Evolutionary conservation across 2,888 invertebrate species (phyloP), one percentile per base, ranked within the genome.

Genomic region (Hirtodrosophila cameraria): DNA sequence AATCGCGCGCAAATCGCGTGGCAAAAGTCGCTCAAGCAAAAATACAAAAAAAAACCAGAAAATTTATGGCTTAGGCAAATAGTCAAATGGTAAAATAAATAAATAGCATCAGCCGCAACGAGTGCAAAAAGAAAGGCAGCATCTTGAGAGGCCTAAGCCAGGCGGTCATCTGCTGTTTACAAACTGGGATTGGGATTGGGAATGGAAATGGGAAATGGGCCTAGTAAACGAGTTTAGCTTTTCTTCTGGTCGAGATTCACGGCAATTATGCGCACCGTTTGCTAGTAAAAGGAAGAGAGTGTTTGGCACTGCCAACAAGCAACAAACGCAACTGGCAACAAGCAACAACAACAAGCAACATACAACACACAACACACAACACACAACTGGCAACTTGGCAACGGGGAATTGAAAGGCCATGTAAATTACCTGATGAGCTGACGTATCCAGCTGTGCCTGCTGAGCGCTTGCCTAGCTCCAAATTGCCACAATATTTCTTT

Each of bases 271-370:
- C 68, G 85, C 79, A 75, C 75, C 69, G 85, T 68, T 72, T 62
- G 74, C 70, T 66, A 80, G 85, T 85, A 81, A 85, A 81, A 85
- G 80, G 80, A 81, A 82, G 85, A 81, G 85, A 81, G 80, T 81
- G 80, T 82, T 74, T 84, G 78, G 61, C 76, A 72, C 67, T 49
- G 36, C 43, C 45, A 70, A 54, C 55, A 30, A 16, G 28, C 20
- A 48, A 48, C 46, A 27, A 9, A n/a, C n/a, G 20, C 49, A 50
- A 30, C 49, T 25, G 27, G 36, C 41, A 31, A 33, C 35, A 5
- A 7, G n/a, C n/a, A n/a, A n/a, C n/a, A n/a, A n/a, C 45, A 70
- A 54, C 55, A 30, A 16, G 28, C 20, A 48, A 48, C 46, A 27
- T 9, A n/a, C n/a, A 16, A n/a, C n/a, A n/a, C n/a, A n/a, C n/a